Percentiles rank a stretch among this genome's conserved stretches.
Conservation (phyloP, 2,888 invertebrate species). For the Pandemis cinnamomeana region DNA sequence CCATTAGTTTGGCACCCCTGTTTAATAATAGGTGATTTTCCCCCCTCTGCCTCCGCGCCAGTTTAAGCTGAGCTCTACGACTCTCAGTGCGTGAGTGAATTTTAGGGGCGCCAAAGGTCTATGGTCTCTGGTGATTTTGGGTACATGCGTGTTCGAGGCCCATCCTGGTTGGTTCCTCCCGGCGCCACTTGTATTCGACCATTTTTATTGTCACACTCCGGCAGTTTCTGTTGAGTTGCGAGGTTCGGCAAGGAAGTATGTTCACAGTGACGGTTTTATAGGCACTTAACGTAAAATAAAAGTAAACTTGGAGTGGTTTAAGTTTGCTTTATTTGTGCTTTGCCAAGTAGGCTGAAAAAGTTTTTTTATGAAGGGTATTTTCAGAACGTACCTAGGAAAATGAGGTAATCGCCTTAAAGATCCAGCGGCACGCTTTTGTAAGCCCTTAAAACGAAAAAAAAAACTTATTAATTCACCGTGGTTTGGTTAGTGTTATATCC, state of each 20-base stretch:
- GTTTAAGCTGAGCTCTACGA: constrained; percentile 54
- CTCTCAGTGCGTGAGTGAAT: constrained; percentile 39
- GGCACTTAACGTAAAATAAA: constrained; percentile 74
- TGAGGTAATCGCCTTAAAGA: not conserved
- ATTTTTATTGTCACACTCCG: constrained; percentile 79
- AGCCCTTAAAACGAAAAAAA: no score
- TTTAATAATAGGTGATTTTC: constrained; percentile 78
- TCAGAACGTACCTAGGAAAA: constrained; percentile 1
- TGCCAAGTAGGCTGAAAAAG: constrained; percentile 41
- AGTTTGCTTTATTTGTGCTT: constrained; percentile 59
- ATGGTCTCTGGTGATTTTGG: constrained; percentile 54
- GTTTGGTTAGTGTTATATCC: no score
- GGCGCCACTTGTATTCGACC: constrained; percentile 81
- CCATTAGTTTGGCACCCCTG: constrained; percentile 80
- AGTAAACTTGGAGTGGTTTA: constrained; percentile 73
- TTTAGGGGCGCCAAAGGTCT: constrained; percentile 47
- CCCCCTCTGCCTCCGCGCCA: constrained; percentile 68
- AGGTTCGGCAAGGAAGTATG: constrained; percentile 72
- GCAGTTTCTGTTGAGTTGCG: constrained; percentile 72
- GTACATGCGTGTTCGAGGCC: constrained; percentile 73
- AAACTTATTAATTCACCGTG: no score
- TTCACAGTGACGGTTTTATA: constrained; percentile 76
- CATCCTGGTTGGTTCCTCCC: constrained; percentile 72
- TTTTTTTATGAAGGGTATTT: constrained; percentile 21
- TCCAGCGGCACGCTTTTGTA: not conserved